Percentiles rank a stretch among this genome's conserved stretches.
These are phyloP conservation scores for Babyrousa celebensis DNA, from an alignment of 2,797 vertebrate species.

Conservation along the genomic window DNA sequence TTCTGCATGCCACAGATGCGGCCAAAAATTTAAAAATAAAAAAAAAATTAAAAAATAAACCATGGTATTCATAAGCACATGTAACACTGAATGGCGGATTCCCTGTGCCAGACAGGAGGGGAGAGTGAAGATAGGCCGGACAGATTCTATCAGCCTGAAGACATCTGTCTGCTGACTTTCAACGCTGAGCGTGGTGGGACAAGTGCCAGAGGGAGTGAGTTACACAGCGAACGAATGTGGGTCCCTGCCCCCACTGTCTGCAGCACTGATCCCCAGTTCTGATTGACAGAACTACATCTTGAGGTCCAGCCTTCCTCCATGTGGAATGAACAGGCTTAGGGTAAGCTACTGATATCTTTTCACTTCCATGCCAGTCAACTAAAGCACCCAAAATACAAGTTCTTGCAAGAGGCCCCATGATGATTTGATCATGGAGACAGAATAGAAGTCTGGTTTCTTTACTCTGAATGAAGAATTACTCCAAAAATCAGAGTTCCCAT, in stretches of 20 bases:
- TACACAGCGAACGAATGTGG: not conserved
- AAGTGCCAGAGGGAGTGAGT: not conserved
- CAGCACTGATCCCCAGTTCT: not conserved
- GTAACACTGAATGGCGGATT: not conserved
- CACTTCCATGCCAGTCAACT: not conserved
- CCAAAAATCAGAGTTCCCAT: not conserved
- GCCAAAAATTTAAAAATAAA: too few relatives aligned
- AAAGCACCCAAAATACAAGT: constrained; percentile 29
- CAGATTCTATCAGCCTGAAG: not conserved
- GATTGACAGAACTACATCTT: not conserved
- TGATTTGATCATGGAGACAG: not conserved
- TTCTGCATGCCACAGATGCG: too few relatives aligned
- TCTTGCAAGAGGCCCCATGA: constrained; percentile 2
- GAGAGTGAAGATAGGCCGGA: not conserved
- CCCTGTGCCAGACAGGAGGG: not conserved
- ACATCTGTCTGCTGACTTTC: not conserved
- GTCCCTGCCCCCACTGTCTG: not conserved
- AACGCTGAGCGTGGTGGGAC: not conserved
- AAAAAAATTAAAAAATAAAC: too few relatives aligned
- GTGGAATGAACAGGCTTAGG: not conserved
- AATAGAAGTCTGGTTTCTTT: not conserved
- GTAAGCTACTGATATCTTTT: constrained; percentile 10
- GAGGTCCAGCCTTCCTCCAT: not conserved
- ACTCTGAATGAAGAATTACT: constrained; percentile 50
- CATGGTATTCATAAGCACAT: not conserved